Percentiles rank a stretch among this genome's conserved stretches.
phyloP scores from a whole-genome alignment of 2,888 invertebrate species.

The Mycalesis mineus region DNA sequence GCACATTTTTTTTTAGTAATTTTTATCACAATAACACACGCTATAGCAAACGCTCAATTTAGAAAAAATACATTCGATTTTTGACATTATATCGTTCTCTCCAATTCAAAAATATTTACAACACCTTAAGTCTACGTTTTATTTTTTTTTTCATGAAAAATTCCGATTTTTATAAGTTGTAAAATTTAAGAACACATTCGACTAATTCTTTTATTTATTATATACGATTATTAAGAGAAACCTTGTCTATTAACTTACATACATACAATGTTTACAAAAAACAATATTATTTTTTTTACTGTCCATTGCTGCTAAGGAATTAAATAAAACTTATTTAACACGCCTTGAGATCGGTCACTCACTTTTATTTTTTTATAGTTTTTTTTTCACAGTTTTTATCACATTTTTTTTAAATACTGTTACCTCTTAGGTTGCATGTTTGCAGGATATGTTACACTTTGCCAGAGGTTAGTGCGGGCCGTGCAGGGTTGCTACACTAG shows the following conservation, averaged over 20 bases:
- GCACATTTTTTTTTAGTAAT: constrained; percentile 35
- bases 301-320: constrained; percentile 57
- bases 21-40: constrained; percentile 41
- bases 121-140: constrained; percentile 43
- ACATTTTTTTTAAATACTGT: constrained; percentile 70
- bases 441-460: constrained; percentile 40
- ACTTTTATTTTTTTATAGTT: constrained; percentile 57
- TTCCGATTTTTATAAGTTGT: constrained; percentile 27
- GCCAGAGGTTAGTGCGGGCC: constrained; percentile 36
- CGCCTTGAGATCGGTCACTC: constrained; percentile 75
- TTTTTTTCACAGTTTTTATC: constrained; percentile 71
- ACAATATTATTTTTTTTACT: constrained; percentile 39
- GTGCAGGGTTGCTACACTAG: constrained; percentile 47
- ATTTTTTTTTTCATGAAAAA: constrained; percentile 29
- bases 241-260: constrained; percentile 20
- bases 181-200: constrained; percentile 28
- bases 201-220: constrained; percentile 14
- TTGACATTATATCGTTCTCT: constrained; percentile 32
- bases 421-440: constrained; percentile 47
- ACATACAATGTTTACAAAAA: constrained; percentile 20
- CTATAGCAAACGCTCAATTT: constrained; percentile 38
- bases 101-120: constrained; percentile 41
- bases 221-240: constrained; percentile 20
- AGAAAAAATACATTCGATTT: constrained; percentile 46
- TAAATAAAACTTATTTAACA: constrained; percentile 59